These are phyloP conservation scores for Daboia siamensis DNA, from an alignment of 2,113 vertebrate genomes.

Conservation along the genomic window DNA sequence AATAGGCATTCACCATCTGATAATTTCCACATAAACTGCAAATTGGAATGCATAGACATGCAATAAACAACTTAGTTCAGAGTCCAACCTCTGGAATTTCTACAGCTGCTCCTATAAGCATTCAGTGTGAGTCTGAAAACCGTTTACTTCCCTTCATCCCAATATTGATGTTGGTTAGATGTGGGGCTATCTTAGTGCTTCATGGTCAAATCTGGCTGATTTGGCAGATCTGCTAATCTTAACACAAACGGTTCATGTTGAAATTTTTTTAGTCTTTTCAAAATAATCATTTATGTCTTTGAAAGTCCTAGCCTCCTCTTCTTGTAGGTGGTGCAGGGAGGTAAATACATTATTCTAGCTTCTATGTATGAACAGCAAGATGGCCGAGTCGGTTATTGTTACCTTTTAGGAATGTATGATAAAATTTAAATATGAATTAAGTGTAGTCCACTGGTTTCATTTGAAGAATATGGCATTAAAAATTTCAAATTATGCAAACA, in stretches of 20 bases:
- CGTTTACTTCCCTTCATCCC: background rate
- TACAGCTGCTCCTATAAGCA: background rate
- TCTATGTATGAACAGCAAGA: background rate
- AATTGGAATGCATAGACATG: background rate
- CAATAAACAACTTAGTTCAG: background rate
- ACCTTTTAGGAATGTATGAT: background rate
- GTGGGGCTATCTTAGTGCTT: background rate
- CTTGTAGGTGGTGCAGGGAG: background rate
- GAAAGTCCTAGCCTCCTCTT: background rate
- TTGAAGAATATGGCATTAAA: background rate
- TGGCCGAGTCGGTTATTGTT: background rate
- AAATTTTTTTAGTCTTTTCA: background rate
- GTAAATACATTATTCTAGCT: background rate
- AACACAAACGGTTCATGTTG: background rate
- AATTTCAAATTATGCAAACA: background rate
- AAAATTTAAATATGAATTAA: background rate
- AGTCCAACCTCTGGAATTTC: background rate
- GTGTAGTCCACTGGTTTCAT: background rate
- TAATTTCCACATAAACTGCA: background rate
- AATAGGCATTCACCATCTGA: background rate
- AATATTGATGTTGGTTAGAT: background rate
- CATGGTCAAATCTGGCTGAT: background rate
- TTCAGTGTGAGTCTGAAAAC: background rate
- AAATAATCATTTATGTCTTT: background rate
- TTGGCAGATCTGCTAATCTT: background rate